These are phyloP conservation scores for Apodemia zela DNA, from an alignment of 2,888 invertebrate genomes.

Conservation along the genomic window DNA sequence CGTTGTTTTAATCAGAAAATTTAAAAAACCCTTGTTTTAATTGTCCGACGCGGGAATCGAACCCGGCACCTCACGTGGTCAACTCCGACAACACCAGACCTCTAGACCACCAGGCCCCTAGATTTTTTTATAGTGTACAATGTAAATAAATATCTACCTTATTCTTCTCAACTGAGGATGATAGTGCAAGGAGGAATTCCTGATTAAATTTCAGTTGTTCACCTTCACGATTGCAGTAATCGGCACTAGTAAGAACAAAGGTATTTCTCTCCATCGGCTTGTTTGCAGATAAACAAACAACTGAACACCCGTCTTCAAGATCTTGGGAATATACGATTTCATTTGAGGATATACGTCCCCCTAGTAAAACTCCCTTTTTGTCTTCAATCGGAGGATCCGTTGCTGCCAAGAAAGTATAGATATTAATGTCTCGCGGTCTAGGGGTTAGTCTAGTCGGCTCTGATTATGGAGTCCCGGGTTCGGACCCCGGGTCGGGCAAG, in stretches of 20 bases:
- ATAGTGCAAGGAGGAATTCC: slow-evolving; percentile 61
- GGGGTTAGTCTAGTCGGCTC: no score
- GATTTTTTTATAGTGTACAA: no score
- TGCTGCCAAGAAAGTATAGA: slow-evolving; percentile 37
- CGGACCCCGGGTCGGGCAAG: no score
- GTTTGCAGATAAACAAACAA: slow-evolving; percentile 44
- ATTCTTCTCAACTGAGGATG: slow-evolving; percentile 50
- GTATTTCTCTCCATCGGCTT: slow-evolving; percentile 49
- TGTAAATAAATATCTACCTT: slow-evolving; percentile 31
- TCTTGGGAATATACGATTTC: slow-evolving; percentile 64
- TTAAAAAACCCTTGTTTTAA: no score
- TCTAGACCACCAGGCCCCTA: no score
- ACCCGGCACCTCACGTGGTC: no score
- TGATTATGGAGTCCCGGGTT: no score
- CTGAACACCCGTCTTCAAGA: slow-evolving; percentile 56
- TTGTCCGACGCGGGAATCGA: no score
- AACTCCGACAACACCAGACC: no score
- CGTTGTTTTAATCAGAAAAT: no score
- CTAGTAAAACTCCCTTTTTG: slow-evolving; percentile 55
- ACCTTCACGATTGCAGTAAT: slow-evolving; percentile 61
- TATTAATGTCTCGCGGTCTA: neutral
- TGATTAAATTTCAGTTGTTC: slow-evolving; percentile 66
- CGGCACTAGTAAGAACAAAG: slow-evolving; percentile 62
- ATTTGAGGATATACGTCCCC: slow-evolving; percentile 60
- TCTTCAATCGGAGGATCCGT: slow-evolving; percentile 53